phyloP scores from a whole-genome alignment of 2,888 invertebrate species.

The Neelides folsomi region DNA sequence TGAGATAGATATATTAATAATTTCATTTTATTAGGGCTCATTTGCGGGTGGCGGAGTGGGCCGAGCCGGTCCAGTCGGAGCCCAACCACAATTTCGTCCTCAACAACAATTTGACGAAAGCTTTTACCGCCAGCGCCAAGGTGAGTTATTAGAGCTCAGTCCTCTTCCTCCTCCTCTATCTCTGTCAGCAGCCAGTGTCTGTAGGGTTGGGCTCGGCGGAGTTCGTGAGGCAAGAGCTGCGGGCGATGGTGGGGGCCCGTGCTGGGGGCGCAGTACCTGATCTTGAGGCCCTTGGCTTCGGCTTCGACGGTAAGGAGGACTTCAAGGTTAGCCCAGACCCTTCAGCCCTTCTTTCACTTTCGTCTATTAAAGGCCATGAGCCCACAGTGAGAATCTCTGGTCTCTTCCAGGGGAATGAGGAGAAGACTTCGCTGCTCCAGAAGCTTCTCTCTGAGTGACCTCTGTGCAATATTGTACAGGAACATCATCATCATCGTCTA shows the following conservation, averaged over 20 bases:
- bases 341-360: not conserved
- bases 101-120: too few species aligned
- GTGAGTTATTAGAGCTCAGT: not conserved
- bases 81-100: too few species aligned
- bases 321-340: slow-evolving; percentile 1
- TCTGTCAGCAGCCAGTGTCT: too few species aligned
- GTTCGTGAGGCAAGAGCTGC: slow-evolving; percentile 79
- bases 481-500: too few species aligned
- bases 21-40: too few species aligned
- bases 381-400: too few species aligned
- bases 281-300: slow-evolving; percentile 29
- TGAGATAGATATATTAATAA: too few species aligned
- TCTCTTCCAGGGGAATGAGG: slow-evolving; percentile 1
- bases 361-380: not conserved
- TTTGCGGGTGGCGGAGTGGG: too few species aligned
- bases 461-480: too few species aligned
- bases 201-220: slow-evolving; percentile 39
- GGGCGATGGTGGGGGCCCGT: slow-evolving; percentile 75
- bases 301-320: slow-evolving; percentile 12
- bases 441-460: slow-evolving; percentile 1
- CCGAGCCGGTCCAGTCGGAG: too few species aligned
- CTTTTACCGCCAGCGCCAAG: too few species aligned
- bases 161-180: slow-evolving; percentile 1
- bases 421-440: slow-evolving; percentile 2
- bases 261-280: slow-evolving; percentile 35